Evolutionary conservation across 2,797 vertebrate species (phyloP).

Genomic region (Philypnodon macrostomus): DNA sequence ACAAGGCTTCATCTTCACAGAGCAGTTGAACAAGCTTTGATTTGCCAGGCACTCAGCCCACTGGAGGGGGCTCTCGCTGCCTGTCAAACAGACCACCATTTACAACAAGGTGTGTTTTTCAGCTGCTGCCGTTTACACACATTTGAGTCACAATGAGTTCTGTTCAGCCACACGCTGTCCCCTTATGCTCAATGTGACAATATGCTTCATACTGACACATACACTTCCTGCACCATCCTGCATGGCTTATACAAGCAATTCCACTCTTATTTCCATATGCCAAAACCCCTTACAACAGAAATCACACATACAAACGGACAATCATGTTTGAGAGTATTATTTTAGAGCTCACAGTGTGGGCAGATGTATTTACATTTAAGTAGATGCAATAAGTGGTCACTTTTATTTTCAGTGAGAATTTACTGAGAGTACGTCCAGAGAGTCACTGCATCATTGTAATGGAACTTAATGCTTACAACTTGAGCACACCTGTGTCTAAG

Average conservation of each 20-base stretch:
- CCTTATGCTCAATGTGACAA: constrained; percentile 19
- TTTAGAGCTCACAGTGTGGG: not conserved
- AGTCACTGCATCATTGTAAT: no score
- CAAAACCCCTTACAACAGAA: constrained; percentile 13
- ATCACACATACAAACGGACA: constrained; percentile 42
- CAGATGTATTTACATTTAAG: not conserved
- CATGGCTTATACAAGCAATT: constrained; percentile 41
- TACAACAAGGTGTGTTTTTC: constrained; percentile 42
- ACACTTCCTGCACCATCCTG: constrained; percentile 41
- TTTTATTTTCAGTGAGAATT: no score
- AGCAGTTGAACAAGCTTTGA: constrained; percentile 8
- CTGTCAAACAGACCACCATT: constrained; percentile 40
- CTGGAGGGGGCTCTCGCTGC: constrained; percentile 26
- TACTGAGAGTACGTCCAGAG: no score
- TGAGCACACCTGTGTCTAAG: no score
- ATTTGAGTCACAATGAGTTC: constrained; percentile 55
- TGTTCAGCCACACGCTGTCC: constrained; percentile 55
- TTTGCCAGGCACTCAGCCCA: constrained; percentile 22
- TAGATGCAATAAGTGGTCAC: not conserved
- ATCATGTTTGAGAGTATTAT: constrained; percentile 33
- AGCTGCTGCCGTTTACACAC: constrained; percentile 49
- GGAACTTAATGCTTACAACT: no score
- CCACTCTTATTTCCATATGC: constrained; percentile 13
- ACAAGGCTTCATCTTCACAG: constrained; percentile 12
- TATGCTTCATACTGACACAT: constrained; percentile 44